phyloP scores from a whole-genome alignment of 2,113 vertebrate species.

The Dromas ardeola region DNA sequence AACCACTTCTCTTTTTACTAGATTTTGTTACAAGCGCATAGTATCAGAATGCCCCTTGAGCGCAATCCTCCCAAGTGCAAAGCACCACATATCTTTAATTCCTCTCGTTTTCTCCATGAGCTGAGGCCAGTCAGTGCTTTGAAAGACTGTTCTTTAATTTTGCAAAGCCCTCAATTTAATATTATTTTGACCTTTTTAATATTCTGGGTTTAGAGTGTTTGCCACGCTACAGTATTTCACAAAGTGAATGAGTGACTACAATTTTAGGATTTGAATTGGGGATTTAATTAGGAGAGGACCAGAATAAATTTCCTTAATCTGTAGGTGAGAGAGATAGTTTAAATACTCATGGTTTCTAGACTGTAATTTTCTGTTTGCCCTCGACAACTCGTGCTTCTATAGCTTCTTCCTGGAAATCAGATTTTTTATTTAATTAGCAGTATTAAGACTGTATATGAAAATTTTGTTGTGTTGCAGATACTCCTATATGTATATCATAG shows the following conservation, averaged over 20 bases:
- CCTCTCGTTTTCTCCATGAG: not conserved
- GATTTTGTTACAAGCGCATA: not conserved
- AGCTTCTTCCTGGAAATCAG: not conserved
- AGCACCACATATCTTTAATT: not conserved
- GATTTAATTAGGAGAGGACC: conserved; percentile 15
- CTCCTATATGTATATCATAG: not conserved
- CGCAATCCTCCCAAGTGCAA: not conserved
- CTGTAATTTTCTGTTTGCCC: conserved; percentile 8
- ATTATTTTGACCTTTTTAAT: conserved; percentile 65
- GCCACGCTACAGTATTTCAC: not conserved
- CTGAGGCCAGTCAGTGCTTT: not conserved
- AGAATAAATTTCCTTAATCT: conserved; percentile 26
- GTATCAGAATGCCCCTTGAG: not conserved
- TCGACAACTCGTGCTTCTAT: not conserved
- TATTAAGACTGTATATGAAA: not conserved
- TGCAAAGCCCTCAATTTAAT: conserved; percentile 37
- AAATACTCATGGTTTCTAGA: not conserved
- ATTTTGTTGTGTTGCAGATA: not conserved
- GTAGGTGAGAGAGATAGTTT: not conserved
- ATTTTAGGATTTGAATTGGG: conserved; percentile 15
- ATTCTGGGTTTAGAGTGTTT: conserved; percentile 52
- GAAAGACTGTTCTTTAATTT: not conserved
- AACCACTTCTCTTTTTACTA: conserved; percentile 4
- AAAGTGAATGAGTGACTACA: conserved; percentile 1
- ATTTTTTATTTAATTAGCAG: not conserved